Conservation (phyloP, 2,888 invertebrate species). For the Amiota minor region DNA sequence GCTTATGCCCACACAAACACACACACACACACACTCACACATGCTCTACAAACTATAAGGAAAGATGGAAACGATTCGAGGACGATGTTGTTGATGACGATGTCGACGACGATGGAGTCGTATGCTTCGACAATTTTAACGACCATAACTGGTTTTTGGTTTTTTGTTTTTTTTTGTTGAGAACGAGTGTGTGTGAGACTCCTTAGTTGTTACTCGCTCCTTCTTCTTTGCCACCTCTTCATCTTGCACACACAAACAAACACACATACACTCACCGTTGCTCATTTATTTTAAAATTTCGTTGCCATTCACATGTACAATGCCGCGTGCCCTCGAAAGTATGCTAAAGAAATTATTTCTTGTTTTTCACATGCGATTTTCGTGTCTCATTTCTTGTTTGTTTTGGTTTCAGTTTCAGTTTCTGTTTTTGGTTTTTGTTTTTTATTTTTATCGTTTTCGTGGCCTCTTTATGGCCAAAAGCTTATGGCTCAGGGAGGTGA, state of each 20-base stretch:
- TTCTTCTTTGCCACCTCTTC: neutral
- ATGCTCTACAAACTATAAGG: conserved; percentile 50
- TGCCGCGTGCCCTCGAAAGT: conserved; percentile 45
- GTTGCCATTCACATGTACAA: too few relatives aligned
- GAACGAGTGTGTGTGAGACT: neutral
- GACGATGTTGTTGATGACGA: neutral
- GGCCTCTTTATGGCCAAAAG: conserved; percentile 20
- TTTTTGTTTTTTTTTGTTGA: neutral
- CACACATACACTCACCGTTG: conserved; percentile 29
- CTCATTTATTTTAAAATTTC: conserved; percentile 66
- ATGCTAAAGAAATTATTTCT: conserved; percentile 27
- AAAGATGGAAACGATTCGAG: conserved; percentile 53
- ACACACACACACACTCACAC: conserved; percentile 36
- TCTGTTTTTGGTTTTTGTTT: neutral
- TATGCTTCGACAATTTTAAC: conserved; percentile 68
- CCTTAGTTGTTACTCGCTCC: neutral
- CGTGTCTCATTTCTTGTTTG: neutral
- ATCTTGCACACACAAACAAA: neutral
- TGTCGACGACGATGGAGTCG: conserved; percentile 32
- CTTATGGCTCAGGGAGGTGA: neutral
- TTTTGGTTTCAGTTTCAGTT: neutral
- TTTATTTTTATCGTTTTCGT: neutral
- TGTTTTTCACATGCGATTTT: neutral
- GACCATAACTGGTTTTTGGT: conserved; percentile 67
- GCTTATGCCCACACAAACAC: conserved; percentile 64